Conservation (phyloP, 2,888 invertebrate species). For the Furcula furcula region DNA sequence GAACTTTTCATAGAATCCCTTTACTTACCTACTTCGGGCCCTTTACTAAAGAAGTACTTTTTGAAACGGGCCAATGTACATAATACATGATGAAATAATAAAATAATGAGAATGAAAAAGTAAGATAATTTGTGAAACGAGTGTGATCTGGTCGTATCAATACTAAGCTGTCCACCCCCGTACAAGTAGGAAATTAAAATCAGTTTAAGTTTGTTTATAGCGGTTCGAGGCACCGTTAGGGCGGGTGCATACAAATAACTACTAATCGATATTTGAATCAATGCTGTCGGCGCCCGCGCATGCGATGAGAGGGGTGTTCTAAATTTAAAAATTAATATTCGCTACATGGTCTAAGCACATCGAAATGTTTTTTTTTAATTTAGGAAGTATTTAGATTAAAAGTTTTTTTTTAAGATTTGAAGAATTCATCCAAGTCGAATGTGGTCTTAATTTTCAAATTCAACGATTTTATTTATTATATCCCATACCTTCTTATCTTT, state of each 20-base stretch:
- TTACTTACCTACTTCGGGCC: no score
- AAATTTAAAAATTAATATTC: slow-evolving; percentile 13
- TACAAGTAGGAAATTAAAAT: slow-evolving; percentile 58
- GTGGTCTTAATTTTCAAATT: no score
- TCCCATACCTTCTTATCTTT: no score
- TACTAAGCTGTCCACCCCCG: slow-evolving; percentile 20
- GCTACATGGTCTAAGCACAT: no score
- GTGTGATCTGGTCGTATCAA: slow-evolving; percentile 23
- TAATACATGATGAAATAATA: neutral
- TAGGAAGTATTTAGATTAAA: no score
- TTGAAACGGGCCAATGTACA: neutral
- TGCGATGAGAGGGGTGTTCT: slow-evolving; percentile 34
- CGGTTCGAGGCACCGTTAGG: slow-evolving; percentile 51
- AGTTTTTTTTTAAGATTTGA: no score
- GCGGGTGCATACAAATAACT: slow-evolving; percentile 56
- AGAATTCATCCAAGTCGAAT: no score
- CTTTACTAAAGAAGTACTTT: no score
- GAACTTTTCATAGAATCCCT: no score
- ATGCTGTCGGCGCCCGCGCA: slow-evolving; percentile 25
- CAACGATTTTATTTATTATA: no score
- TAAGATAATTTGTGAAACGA: neutral
- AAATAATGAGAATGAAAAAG: no score
- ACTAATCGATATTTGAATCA: slow-evolving; percentile 62
- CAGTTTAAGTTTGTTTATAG: slow-evolving; percentile 64
- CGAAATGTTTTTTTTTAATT: no score